Conservation (phyloP, 2,113 vertebrate species). For the Lamprotornis superbus region DNA sequence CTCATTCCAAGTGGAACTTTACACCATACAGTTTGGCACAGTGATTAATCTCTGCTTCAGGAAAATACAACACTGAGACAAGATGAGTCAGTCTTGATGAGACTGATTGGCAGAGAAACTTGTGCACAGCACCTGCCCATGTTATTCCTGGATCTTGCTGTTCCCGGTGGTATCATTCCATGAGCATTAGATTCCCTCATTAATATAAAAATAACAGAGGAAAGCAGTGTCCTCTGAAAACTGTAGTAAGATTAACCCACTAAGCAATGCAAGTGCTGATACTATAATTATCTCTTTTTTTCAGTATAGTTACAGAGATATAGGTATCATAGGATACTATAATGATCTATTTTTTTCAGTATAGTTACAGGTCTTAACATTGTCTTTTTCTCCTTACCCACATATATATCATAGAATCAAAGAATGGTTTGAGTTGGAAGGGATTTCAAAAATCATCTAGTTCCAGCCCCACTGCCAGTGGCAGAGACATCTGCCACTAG, state of each 20-base stretch:
- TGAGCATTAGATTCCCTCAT: not conserved
- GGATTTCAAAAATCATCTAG: not conserved
- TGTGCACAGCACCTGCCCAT: constrained; percentile 11
- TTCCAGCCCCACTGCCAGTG: not conserved
- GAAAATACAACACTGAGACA: not conserved
- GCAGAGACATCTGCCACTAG: not conserved
- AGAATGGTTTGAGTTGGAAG: not conserved
- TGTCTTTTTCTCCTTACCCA: not conserved
- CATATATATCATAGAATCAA: not conserved
- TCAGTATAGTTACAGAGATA: not conserved
- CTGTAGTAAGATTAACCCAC: not conserved
- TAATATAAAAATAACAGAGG: not conserved
- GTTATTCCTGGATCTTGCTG: constrained; percentile 5
- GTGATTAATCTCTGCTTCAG: not conserved
- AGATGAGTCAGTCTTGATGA: constrained; percentile 35
- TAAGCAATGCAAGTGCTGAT: not conserved
- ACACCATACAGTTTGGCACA: not conserved
- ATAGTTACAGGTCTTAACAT: not conserved
- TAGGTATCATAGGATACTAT: too few species aligned
- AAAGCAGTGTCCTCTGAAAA: not conserved
- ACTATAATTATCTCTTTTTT: not conserved
- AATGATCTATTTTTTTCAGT: not conserved
- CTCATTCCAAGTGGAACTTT: not conserved
- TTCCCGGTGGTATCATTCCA: not conserved
- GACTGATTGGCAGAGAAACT: constrained; percentile 33